Base-by-base conservation (phyloP, 2,113 vertebrate species). In the Podarcis muralis region DNA sequence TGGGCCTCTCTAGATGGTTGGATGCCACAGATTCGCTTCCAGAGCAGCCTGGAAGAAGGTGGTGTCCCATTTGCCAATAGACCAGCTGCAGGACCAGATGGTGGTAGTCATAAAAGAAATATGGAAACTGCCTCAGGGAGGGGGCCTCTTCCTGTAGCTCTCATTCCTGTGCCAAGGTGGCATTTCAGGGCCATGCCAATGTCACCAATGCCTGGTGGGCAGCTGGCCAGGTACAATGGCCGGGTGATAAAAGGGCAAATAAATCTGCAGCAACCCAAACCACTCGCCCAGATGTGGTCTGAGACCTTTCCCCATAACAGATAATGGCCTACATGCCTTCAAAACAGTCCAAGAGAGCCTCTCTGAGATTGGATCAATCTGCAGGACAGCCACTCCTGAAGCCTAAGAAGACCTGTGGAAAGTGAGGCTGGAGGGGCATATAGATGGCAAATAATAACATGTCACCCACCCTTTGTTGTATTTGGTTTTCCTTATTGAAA, bases 1-100 rank as follows among this genome's bases (percentile, higher is more conserved):
- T 83, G 3, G 40, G 20, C 11, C 3, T 0, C 32, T 12, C 4
- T 1, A 1, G 22, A 25, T 82, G n/a, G 13, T 4, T 3, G 2
- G 0, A 8, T 18, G 53, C 25, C 5, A 62, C 59, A 20, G 59
- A 16, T 62, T 62, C 3, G 0, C 5, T 37, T 5, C 23, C 27
- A 0, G 0, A 83, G 18, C 32, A 66, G 40, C 6, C 3, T 0
- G 86, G 37, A 23, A 81, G 5, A 5, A 83, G 71, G 23, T 62
- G 48, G 48, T 81, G 23, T 25, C 43, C 13, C 27, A 80, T 87
- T 68, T 78, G 22, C 84, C 74, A 48, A 32, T 13, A 82, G 62
- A 30, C 30, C 69, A 71, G 66, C 66, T 68, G 66, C 66, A 68
- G 79, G 57, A 59, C 15, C 59, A 62, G 59, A 62, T 62, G 18